phyloP scores from a whole-genome alignment of 2,113 vertebrate genomes.

The Apistogramma diplotaenia region DNA sequence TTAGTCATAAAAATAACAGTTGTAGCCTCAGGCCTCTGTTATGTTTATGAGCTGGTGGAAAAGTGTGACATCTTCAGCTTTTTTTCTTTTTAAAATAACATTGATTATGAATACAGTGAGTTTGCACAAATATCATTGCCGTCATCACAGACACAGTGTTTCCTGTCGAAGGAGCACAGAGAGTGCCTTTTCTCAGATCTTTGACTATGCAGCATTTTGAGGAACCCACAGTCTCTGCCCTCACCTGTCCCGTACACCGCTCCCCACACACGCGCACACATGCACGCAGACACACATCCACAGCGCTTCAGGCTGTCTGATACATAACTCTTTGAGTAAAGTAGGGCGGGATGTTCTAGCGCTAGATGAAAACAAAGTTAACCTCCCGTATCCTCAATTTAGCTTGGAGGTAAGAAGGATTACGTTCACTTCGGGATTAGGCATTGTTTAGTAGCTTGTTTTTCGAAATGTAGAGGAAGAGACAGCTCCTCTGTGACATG shows the following conservation, averaged over 20 bases:
- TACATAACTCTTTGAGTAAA: conserved; percentile 74
- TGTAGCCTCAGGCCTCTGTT: not conserved
- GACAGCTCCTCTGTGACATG: conserved; percentile 12
- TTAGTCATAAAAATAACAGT: not conserved
- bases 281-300: not conserved
- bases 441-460: conserved; percentile 79
- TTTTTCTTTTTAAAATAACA: not conserved
- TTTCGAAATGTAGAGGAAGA: conserved; percentile 70
- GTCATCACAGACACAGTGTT: too few relatives aligned
- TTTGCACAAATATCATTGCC: too few relatives aligned
- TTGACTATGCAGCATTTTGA: conserved; percentile 4
- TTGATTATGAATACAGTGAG: not conserved
- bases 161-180: not conserved
- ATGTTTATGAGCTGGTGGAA: not conserved
- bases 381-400: conserved; percentile 76
- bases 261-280: not conserved
- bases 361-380: conserved; percentile 78
- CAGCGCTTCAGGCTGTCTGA: conserved; percentile 28
- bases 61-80: not conserved
- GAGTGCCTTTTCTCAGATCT: not conserved
- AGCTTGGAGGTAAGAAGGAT: conserved; percentile 81
- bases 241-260: conserved; percentile 42
- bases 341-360: conserved; percentile 83
- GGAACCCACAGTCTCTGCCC: conserved; percentile 8
- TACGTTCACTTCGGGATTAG: conserved; percentile 78